Evolutionary conservation across 2,888 invertebrate genomes (phyloP), one percentile per base, ranked within the genome.

Genomic region (Trypoxylon attenuatum): DNA sequence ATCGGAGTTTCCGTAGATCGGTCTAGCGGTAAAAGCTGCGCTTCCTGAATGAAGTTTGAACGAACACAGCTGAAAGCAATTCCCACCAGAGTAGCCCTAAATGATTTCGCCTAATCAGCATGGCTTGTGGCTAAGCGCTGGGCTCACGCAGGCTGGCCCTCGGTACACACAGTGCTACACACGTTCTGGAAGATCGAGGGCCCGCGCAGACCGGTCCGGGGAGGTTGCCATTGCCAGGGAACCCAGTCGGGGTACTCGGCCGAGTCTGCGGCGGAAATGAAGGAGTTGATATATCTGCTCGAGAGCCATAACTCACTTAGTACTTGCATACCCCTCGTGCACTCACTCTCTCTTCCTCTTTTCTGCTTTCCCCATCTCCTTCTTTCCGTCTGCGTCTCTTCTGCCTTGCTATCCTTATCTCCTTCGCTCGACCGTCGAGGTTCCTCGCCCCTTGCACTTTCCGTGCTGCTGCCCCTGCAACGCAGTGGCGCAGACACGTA

Each of bases 231-330:
- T 53, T 18, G 42, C 56, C 52, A 57, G 47, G 62, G 62, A 70
- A 66, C 52, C 65, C 70, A 57, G 56, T 43, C 63, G 64, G 76
- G 76, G 71, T 74, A 73, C 76, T 75, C 71, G 65, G 63, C 51
- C 71, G 78, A 80, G 81, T 84, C 84, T 82, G 80, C 80, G 82
- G 84, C 84, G 84, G 84, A 84, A 84, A 84, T 84, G 84, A 84
- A 83, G 83, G 82, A 79, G 81, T 84, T 83, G 84, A 84, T 84
- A 84, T 84, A 84, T 84, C 83, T 82, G 78, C 81, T 72, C 79
- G 76, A 73, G 80, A 78, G 77, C 82, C 84, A 83, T 84, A 84
- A 84, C 82, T 84, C 84, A 85, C 83, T 82, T 78, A 82, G 82
- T 82, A 82, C 83, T 82, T 78, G 82, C 80, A 77, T 76, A 70